These are phyloP conservation scores for Chrysogorgia sp. DNA, from an alignment of 92 coral and sea anemone genomes.

Conservation along the genomic window DNA sequence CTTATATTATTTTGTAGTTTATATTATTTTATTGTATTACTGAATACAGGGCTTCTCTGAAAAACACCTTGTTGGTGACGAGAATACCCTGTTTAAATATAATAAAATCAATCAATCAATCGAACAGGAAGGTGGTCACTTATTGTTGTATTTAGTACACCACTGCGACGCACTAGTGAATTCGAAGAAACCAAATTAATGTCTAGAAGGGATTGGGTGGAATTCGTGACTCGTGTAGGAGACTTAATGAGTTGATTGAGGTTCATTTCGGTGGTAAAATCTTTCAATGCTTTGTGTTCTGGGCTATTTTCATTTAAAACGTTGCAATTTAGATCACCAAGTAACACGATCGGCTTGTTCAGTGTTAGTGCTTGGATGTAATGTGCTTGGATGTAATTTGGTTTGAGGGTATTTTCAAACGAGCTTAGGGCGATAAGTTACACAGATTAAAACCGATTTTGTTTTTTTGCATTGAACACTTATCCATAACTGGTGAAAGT, in stretches of 20 bases:
- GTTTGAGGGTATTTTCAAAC: slow-evolving; percentile 59
- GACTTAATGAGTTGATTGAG: too few relatives aligned
- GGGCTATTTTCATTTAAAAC: slow-evolving; percentile 48
- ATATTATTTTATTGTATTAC: too few relatives aligned
- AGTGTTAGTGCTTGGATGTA: slow-evolving; percentile 51
- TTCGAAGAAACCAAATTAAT: slow-evolving; percentile 58
- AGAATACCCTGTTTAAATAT: too few relatives aligned
- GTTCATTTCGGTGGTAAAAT: slow-evolving; percentile 56
- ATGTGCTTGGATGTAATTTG: slow-evolving; percentile 49
- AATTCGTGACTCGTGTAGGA: slow-evolving; percentile 64
- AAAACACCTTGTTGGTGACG: too few relatives aligned
- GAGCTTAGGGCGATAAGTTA: slow-evolving; percentile 59
- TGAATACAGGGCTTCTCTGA: too few relatives aligned
- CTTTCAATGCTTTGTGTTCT: slow-evolving; percentile 46
- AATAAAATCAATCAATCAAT: too few relatives aligned
- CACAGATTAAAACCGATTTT: slow-evolving; percentile 47
- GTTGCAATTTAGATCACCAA: slow-evolving; percentile 68
- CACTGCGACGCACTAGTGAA: slow-evolving; percentile 43
- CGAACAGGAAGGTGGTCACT: slow-evolving; percentile 64
- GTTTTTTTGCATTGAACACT: slow-evolving; percentile 49
- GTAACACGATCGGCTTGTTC: slow-evolving; percentile 57
- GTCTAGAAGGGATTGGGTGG: slow-evolving; percentile 56
- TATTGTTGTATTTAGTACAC: too few relatives aligned
- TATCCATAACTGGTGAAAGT: slow-evolving; percentile 57
- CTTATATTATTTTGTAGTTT: too few relatives aligned